These are phyloP conservation scores for Psittacula derbiana DNA, from an alignment of 2,797 vertebrate genomes.

Conservation along the genomic window DNA sequence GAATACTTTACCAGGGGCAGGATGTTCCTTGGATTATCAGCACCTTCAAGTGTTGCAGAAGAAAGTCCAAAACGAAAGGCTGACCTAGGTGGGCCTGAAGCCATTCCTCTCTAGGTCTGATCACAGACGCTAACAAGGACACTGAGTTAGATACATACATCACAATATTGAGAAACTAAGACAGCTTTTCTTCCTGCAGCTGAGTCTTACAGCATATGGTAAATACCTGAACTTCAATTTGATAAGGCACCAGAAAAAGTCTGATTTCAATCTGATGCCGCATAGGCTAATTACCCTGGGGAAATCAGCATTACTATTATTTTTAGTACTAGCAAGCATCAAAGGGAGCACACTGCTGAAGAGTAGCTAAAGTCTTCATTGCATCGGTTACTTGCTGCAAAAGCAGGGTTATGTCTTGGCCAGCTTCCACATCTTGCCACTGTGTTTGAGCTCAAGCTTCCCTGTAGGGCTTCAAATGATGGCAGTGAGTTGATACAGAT, in stretches of 20 bases:
- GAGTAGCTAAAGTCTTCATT: neutral
- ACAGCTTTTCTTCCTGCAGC: neutral
- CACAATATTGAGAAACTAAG: neutral
- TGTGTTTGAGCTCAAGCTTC: neutral
- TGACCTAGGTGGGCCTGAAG: neutral
- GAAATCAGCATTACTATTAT: constrained; percentile 44
- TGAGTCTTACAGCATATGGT: neutral
- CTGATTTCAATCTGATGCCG: constrained; percentile 25
- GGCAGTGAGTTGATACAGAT: neutral
- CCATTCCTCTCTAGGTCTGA: neutral
- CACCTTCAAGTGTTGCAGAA: neutral
- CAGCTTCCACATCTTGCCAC: neutral
- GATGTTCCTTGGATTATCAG: neutral
- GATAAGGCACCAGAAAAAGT: neutral
- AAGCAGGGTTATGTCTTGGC: neutral
- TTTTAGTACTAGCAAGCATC: constrained; percentile 22
- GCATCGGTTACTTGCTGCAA: neutral
- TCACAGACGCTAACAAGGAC: neutral
- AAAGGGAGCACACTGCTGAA: neutral
- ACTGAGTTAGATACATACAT: neutral
- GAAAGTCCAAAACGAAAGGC: neutral
- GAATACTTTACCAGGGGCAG: neutral
- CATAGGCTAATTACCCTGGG: constrained; percentile 20
- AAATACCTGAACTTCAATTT: constrained; percentile 1
- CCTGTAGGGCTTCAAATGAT: neutral